phyloP scores from a whole-genome alignment of 2,797 vertebrate genomes.

The Fratercula arctica region DNA sequence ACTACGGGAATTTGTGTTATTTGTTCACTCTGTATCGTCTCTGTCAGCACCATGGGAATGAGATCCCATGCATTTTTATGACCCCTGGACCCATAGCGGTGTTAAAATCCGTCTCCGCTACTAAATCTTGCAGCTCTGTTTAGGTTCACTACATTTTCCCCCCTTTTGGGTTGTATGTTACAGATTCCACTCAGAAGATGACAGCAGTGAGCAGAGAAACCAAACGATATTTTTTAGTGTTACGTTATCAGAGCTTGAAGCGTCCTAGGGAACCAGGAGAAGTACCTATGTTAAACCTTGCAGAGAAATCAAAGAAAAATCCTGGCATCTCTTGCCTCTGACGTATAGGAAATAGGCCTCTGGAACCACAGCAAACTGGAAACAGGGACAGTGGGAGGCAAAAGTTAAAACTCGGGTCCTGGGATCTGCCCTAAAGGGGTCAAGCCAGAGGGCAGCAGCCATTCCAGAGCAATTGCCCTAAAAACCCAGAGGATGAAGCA shows the following conservation, averaged over 20 bases:
- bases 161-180: background rate
- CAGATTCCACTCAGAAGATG: background rate
- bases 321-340: background rate
- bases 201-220: background rate
- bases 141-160: background rate
- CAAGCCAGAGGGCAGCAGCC: background rate
- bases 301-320: background rate
- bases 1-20: background rate
- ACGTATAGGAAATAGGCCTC: rapidly evolving
- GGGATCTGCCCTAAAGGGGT: background rate
- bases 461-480: background rate
- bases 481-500: background rate
- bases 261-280: background rate
- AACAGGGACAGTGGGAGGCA: background rate
- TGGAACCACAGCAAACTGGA: background rate
- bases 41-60: background rate
- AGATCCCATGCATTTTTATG: background rate
- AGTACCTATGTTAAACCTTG: background rate
- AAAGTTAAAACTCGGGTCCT: background rate
- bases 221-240: background rate
- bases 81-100: background rate
- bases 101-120: background rate
- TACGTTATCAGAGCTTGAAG: no score
- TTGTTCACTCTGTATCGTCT: background rate
- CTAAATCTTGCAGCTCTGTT: background rate